Base-by-base conservation (phyloP, 2,113 vertebrate species). In the Oryzias melastigma region DNA sequence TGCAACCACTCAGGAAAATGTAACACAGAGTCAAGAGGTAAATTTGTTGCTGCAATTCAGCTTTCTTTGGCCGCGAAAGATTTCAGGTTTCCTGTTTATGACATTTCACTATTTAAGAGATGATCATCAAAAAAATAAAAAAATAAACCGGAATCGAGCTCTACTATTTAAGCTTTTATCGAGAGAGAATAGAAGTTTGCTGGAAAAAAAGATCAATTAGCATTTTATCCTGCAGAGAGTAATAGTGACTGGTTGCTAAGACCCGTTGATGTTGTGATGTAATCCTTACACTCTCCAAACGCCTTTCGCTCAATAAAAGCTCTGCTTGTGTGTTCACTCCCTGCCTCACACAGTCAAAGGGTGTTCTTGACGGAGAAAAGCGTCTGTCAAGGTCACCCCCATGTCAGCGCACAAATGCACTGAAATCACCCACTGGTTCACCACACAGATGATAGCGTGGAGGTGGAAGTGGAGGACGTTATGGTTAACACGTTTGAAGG, bases 1-100 rank as follows among this genome's bases (percentile, higher is more conserved):
- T 40, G 1, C 29, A 76, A 63, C 55, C 58, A 43, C 62, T 67
- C 58, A 71, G 66, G 71, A 61, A 77, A 85, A 87, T 75, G 83
- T 85, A 85, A 83, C 62, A 65, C 74, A 58, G 75, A 78, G 83
- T 83, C 83, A 84, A 78, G 73, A 80, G 73, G 77, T 81, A 74
- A 68, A 65, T 62, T 67, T 58, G 62, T 52, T 66, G 70, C 74
- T 44, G 16, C 46, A 24, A 14, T 73, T 58, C 66, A 62, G 52
- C 51, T 62, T 45, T 41, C 47, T 68, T 62, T 51, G n/a, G 25
- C 65, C 46, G 18, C 63, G 58, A 58, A 63, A 40, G 40, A 62
- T 73, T 78, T 74, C 43, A 41, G 46, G 52, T 62, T 62, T 47
- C 51, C 68, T 58, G 70, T 68, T 54, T 73, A 80, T 75, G 59